These are phyloP conservation scores for Cuculus canorus DNA, from an alignment of 2,797 vertebrate genomes.

Conservation along the genomic window DNA sequence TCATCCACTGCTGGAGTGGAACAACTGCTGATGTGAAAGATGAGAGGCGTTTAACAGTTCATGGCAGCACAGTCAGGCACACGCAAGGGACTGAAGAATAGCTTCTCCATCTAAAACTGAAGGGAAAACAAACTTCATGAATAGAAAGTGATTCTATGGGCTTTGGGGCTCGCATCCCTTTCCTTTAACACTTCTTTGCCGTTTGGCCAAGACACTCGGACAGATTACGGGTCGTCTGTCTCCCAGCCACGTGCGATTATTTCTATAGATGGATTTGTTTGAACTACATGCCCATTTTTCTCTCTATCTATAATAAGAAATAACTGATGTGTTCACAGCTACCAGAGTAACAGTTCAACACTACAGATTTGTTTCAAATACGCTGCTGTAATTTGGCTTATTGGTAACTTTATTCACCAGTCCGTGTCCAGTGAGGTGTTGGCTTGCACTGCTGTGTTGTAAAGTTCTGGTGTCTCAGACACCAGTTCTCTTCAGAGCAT, in stretches of 20 bases:
- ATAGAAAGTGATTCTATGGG: neutral
- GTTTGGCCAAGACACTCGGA: neutral
- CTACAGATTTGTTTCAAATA: neutral
- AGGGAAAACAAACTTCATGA: neutral
- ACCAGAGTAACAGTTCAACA: neutral
- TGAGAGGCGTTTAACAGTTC: neutral
- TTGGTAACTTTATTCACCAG: neutral
- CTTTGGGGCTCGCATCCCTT: neutral
- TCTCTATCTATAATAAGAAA: neutral
- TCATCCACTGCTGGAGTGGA: neutral
- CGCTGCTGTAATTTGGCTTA: neutral
- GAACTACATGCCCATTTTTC: neutral
- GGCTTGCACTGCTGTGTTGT: neutral
- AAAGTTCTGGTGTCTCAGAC: neutral
- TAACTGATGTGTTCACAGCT: neutral
- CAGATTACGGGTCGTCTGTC: fast-evolving
- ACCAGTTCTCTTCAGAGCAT: neutral
- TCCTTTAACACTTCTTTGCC: neutral
- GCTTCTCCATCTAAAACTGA: neutral
- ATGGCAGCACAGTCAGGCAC: neutral
- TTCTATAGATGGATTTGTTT: neutral
- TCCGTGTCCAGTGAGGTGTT: neutral
- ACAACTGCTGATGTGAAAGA: neutral
- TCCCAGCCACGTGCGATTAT: neutral
- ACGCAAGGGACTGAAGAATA: neutral